Evolutionary conservation across 2,113 vertebrate species (phyloP).

Genomic region (Corythoichthys intestinalis): DNA sequence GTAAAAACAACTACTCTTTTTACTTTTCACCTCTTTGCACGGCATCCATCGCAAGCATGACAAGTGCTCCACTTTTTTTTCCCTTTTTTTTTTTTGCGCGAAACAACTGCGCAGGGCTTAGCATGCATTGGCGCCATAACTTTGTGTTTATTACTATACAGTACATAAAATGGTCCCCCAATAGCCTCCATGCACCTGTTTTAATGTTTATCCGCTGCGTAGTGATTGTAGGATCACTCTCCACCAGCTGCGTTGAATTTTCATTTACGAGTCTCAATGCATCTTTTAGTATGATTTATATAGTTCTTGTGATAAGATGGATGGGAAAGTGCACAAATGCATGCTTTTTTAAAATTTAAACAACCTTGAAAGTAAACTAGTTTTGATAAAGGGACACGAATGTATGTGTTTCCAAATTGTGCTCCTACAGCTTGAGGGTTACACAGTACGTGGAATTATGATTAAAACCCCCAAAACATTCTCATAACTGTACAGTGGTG

Average conservation of each 20-base stretch:
- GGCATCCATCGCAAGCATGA: background rate
- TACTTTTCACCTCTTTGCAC: background rate
- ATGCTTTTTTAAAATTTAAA: background rate
- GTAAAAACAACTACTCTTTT: slow-evolving; percentile 67
- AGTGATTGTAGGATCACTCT: background rate
- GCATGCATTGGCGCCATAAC: background rate
- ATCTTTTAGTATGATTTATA: background rate
- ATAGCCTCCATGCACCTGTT: background rate
- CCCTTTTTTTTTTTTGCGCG: background rate
- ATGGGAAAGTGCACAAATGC: background rate
- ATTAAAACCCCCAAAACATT: background rate
- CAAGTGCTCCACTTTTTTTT: slow-evolving; percentile 1
- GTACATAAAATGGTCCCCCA: background rate
- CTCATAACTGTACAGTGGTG: background rate
- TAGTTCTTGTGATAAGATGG: background rate
- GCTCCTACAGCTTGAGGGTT: background rate
- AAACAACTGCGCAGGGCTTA: background rate
- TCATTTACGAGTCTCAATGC: background rate
- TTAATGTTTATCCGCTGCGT: background rate
- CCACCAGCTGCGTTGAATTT: background rate
- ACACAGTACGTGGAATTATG: background rate
- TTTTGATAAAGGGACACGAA: background rate
- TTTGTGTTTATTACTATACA: background rate
- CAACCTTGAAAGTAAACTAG: background rate
- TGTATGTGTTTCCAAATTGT: background rate